phyloP scores from a whole-genome alignment of 2,888 invertebrate species.

The Scrobipalpa costella region DNA sequence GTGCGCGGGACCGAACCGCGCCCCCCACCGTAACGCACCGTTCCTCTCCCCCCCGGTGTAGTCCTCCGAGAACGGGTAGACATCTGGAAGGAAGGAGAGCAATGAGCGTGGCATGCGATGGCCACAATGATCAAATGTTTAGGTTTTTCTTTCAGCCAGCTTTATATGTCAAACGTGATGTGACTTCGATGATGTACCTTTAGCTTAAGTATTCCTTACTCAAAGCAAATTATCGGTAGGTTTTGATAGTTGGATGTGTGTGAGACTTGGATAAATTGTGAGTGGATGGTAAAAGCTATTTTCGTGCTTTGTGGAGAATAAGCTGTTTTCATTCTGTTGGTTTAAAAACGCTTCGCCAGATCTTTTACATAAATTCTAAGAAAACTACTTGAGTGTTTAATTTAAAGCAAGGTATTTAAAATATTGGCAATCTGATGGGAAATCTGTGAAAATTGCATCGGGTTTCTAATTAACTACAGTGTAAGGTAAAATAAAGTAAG shows the following conservation, averaged over 20 bases:
- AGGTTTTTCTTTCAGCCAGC: too few relatives aligned
- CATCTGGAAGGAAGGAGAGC: slow-evolving; percentile 55
- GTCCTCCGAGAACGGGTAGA: slow-evolving; percentile 84
- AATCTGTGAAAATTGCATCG: background rate
- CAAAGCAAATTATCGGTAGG: background rate
- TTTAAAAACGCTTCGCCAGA: too few relatives aligned
- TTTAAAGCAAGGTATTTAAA: background rate
- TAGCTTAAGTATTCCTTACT: too few relatives aligned
- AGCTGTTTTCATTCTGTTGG: background rate
- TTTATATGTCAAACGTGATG: too few relatives aligned
- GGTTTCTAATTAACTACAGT: too few relatives aligned
- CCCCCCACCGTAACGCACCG: slow-evolving; percentile 71
- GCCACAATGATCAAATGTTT: too few relatives aligned
- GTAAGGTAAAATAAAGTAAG: too few relatives aligned
- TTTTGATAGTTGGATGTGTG: background rate
- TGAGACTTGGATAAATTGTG: background rate
- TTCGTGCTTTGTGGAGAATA: background rate
- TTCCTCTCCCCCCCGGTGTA: slow-evolving; percentile 68
- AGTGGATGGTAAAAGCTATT: slow-evolving; percentile 4
- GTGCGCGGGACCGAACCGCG: slow-evolving; percentile 72
- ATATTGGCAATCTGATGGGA: background rate
- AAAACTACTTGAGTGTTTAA: background rate
- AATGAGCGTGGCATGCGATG: background rate
- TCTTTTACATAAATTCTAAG: background rate
- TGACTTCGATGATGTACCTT: background rate